Evolutionary conservation across 2,888 invertebrate genomes (phyloP).

Genomic region (Cantharis rufa): DNA sequence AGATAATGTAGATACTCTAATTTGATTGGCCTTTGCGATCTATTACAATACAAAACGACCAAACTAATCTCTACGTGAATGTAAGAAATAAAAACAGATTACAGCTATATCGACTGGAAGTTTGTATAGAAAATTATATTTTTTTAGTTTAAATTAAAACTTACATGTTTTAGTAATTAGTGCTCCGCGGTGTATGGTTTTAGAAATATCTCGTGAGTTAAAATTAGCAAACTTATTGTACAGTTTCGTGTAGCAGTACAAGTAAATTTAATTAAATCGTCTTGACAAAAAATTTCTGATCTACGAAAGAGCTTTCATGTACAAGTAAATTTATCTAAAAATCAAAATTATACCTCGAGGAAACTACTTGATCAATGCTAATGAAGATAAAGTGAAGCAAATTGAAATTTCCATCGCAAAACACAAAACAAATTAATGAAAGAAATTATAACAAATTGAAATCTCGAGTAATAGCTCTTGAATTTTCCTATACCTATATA

Average conservation of each 20-base stretch:
- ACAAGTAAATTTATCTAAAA: neutral
- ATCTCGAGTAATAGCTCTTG: neutral
- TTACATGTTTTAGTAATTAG: neutral
- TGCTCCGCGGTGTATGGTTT: neutral
- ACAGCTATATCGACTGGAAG: too few species aligned
- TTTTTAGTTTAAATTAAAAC: neutral
- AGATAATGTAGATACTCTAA: too few species aligned
- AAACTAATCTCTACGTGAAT: too few species aligned
- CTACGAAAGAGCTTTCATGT: neutral
- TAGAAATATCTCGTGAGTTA: neutral
- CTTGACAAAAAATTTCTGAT: neutral
- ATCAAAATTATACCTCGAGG: neutral
- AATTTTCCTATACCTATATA: neutral
- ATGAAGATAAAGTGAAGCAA: neutral
- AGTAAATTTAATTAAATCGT: neutral
- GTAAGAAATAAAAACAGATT: too few species aligned
- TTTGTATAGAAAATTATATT: too few species aligned
- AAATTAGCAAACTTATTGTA: neutral
- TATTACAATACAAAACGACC: too few species aligned
- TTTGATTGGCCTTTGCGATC: too few species aligned
- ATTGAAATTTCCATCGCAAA: neutral
- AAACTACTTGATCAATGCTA: neutral
- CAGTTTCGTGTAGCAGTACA: neutral
- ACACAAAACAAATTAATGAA: neutral
- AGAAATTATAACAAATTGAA: neutral